Conservation (phyloP, 2,888 invertebrate genomes). For the Adelphocoris suturalis region DNA sequence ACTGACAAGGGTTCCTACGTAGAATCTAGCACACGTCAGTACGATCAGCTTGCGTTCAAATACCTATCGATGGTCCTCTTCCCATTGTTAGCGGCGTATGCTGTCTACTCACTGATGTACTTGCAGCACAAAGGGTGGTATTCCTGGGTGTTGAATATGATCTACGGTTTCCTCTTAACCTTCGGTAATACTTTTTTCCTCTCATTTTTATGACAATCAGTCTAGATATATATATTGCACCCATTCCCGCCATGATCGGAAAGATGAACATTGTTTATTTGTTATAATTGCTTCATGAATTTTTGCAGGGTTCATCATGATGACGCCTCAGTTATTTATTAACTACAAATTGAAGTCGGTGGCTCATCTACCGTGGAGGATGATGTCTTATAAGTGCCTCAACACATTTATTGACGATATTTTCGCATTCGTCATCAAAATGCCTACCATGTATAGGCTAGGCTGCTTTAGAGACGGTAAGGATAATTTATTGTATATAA, state of each 20-base stretch:
- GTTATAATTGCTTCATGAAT: too few species aligned
- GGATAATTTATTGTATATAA: background rate
- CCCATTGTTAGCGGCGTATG: conserved; percentile 95
- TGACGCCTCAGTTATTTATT: conserved; percentile 99
- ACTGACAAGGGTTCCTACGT: conserved; percentile 98
- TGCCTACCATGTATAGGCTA: conserved; percentile 98
- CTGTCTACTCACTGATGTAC: conserved; percentile 95
- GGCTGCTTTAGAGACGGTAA: conserved; percentile 98
- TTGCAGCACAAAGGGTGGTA: conserved; percentile 99
- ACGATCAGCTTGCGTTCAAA: conserved; percentile 96
- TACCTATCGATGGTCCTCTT: conserved; percentile 98
- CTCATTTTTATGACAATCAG: too few species aligned
- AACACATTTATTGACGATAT: conserved; percentile 99
- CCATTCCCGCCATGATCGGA: too few species aligned
- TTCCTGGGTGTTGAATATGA: conserved; percentile 96
- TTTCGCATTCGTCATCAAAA: conserved; percentile 99
- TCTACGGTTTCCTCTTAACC: conserved; percentile 97
- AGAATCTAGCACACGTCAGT: conserved; percentile 94
- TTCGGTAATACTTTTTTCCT: conserved; percentile 83
- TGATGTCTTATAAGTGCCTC: conserved; percentile 99
- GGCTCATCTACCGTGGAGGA: conserved; percentile 99
- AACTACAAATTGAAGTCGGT: conserved; percentile 99
- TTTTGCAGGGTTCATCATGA: conserved; percentile 95
- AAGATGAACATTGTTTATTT: too few species aligned
- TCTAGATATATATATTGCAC: too few species aligned